Conservation (phyloP, 2,888 invertebrate species). For the Theretra japonica region DNA sequence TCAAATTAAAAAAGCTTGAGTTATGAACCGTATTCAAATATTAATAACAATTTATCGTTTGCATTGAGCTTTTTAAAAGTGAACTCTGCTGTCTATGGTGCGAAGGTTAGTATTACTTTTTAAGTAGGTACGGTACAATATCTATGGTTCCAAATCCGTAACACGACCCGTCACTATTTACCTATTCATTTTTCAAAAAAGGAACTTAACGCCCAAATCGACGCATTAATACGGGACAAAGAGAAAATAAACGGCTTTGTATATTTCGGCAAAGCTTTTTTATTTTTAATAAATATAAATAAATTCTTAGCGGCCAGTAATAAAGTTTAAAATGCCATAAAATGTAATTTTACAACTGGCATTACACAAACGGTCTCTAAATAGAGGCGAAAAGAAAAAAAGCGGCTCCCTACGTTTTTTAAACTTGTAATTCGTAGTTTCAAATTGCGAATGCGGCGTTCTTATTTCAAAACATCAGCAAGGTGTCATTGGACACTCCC, state of each 20-base stretch:
- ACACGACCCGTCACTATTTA: conserved; percentile 79
- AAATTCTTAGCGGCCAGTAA: conserved; percentile 27
- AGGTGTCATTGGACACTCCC: conserved; percentile 84
- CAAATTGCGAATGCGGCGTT: conserved; percentile 82
- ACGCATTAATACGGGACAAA: conserved; percentile 79
- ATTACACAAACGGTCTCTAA: conserved; percentile 42
- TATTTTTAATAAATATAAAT: conserved; percentile 20
- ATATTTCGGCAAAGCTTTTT: conserved; percentile 59
- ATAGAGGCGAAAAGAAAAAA: conserved; percentile 68
- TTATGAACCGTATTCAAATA: conserved; percentile 20
- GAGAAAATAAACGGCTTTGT: conserved; percentile 83
- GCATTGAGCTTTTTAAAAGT: conserved; percentile 33
- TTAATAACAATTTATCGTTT: conserved; percentile 19
- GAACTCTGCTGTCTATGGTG: conserved; percentile 39
- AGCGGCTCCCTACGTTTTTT: conserved; percentile 74
- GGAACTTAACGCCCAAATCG: conserved; percentile 84
- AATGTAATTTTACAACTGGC: conserved; percentile 26
- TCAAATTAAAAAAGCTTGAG: conserved; percentile 11
- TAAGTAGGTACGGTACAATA: conserved; percentile 45
- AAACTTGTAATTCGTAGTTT: conserved; percentile 84
- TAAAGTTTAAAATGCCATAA: conserved; percentile 46
- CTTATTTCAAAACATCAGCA: conserved; percentile 83
- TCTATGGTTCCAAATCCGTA: conserved; percentile 71
- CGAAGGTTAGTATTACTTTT: conserved; percentile 43
- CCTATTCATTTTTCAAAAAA: conserved; percentile 83